Percentiles rank a stretch among this genome's conserved stretches.
phyloP scores from a whole-genome alignment of 2,113 vertebrate genomes.

The Delphinapterus leucas region DNA sequence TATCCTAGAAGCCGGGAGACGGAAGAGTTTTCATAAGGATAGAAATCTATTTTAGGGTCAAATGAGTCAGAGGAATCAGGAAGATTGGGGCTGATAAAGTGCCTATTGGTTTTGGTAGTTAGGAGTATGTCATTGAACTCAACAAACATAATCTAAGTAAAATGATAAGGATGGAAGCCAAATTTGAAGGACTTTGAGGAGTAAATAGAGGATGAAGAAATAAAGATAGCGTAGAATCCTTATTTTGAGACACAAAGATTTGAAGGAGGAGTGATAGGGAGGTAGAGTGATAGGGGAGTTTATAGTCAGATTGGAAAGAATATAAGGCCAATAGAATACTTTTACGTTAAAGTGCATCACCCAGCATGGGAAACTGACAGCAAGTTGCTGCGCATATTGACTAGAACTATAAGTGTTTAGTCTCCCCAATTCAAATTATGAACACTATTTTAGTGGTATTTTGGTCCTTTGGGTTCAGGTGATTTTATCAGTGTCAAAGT shows the following conservation, averaged over 20 bases:
- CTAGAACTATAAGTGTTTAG: neutral
- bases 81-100: neutral
- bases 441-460: neutral
- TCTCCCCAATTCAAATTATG: neutral
- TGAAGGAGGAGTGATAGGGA: neutral
- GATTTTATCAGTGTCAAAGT: neutral
- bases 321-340: neutral
- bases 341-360: neutral
- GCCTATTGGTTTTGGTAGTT: neutral
- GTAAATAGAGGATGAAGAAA: neutral
- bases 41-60: neutral
- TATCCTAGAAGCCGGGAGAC: neutral
- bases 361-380: neutral
- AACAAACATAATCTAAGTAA: neutral
- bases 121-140: neutral
- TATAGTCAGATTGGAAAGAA: neutral
- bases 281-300: neutral
- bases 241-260: conserved; percentile 6
- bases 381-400: neutral
- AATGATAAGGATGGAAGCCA: neutral
- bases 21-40: neutral
- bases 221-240: neutral
- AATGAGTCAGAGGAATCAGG: neutral
- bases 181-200: neutral
- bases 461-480: neutral